These are phyloP conservation scores for Poeciliopsis retropinna DNA, from an alignment of 2,113 vertebrate genomes.

Conservation along the genomic window DNA sequence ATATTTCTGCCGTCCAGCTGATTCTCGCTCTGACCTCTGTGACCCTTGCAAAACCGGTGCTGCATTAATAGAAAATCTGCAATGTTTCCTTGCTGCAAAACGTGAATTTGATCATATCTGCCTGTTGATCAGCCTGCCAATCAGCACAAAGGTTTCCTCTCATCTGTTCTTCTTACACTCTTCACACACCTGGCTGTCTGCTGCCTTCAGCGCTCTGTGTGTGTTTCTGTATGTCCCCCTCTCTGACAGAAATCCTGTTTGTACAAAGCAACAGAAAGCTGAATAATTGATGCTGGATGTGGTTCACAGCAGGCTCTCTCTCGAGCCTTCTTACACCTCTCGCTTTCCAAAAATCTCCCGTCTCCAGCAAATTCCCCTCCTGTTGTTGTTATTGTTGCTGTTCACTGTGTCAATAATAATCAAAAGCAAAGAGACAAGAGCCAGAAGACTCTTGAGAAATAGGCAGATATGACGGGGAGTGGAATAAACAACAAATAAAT, in stretches of 20 bases:
- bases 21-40: not conserved
- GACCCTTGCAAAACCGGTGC: not conserved
- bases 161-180: not conserved
- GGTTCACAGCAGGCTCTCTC: constrained; percentile 72
- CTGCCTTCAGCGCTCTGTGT: not conserved
- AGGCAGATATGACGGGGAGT: not conserved
- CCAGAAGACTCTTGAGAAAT: not conserved
- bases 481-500: not conserved
- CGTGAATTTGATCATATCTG: not conserved
- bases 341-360: constrained; percentile 24
- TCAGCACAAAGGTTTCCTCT: not conserved
- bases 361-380: constrained; percentile 7
- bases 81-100: not conserved
- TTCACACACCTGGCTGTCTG: not conserved
- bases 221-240: constrained; percentile 64
- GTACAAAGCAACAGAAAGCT: constrained; percentile 88
- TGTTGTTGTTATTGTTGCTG: constrained; percentile 37
- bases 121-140: not conserved
- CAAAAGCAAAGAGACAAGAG: constrained; percentile 42
- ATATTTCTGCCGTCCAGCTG: not conserved
- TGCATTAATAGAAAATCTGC: not conserved
- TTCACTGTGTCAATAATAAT: constrained; percentile 33
- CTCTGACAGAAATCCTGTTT: constrained; percentile 86
- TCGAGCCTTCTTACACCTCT: constrained; percentile 24
- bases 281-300: constrained; percentile 90